Base-by-base conservation (phyloP, 2,797 vertebrate genomes). In the Micromesistius poutassou region DNA sequence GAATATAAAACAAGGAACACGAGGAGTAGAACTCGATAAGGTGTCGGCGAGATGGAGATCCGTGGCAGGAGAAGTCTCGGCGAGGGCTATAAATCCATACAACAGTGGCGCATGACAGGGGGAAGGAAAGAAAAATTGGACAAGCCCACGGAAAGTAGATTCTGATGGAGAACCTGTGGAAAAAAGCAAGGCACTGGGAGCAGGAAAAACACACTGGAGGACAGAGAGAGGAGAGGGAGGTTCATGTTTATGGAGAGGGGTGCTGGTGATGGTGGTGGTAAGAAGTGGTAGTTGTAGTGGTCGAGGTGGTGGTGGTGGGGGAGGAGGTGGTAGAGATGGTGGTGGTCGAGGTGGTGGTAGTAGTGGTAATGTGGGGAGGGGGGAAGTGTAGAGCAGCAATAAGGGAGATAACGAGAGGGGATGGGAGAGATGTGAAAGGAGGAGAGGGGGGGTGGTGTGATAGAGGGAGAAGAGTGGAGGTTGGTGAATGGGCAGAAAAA, bases 131-230 rank as follows among this genome's bases (percentile, higher is more conserved):
- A 86, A 91, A 89, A 92, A 90, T 93, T 93, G 91, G 90, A 92
- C 83, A 86, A 89, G 90, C 80, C 74, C 74, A 75, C 89, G 93
- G 93, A 94, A 93, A 90, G 75, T 66, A 89, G 83, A 87, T 93
- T 90, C 84, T 89, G 86, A 89, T 89, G 91, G 92, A 91, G 91
- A 93, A 86, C 74, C 84, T 74, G 80, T 84, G 82, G 86, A 90
- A 87, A 83, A 86, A 82, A n/a, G 22, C 19, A n/a, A 62, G 55
- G 55, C 22, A 62, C 55, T 74, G 82, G 78, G 83, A 79, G 81
- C 81, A 86, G 82, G 87, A 86, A 91, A 91, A 91, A 89, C 87
- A 88, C 89, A 86, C 87, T 81, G 77, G 74, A 68, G 71, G 71
- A 80, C 85, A 84, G 83, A 86, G 86, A 86, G 89, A 85, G 81